Base-by-base conservation (phyloP, 2,888 invertebrate species). In the Syrphus vitripennis region DNA sequence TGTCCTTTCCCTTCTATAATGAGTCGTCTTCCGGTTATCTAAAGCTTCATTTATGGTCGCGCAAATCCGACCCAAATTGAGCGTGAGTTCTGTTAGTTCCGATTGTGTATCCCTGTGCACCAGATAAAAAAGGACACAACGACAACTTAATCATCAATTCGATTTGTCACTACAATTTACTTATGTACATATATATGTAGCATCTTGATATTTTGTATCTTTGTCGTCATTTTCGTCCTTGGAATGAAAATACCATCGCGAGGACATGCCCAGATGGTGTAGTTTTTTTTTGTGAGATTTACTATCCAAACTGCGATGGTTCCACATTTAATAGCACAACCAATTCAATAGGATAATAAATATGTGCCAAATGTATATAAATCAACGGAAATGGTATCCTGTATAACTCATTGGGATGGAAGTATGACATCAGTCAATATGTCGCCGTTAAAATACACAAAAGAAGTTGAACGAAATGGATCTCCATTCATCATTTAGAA, bases 141-240 rank as follows among this genome's bases (percentile, higher is more conserved):
- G 59, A 61, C 48, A 69, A 71, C 40, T 71, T 71, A 77, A 71
- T 77, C 82, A 72, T 77, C 71, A 71, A 72, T 82, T 82, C 78
- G 71, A 72, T 82, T 82, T 82, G 82, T 78, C 78, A 72, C 50
- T 67, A 57, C 24, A 67, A 67, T 59, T 71, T 57, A 48, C 77
- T 82, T 70, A 75, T n/a, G n/a, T n/a, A n/a, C n/a, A n/a, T n/a
- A n/a, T n/a, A n/a, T n/a, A n/a, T n/a, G n/a, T 7, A 7, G 14
- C 7, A 67, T 42, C 10, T 42, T 48, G 55, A 55, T 19, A 53
- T 16, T 45, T n/a, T 34, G 45, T 50, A 19, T 37, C 67, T 45
- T 55, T 37, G 67, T 29, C 70, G 21, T 42, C 31, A 48, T 40
- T n/a, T 21, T 57, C 40, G 55, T 45, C 16, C 67, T 67, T 50